phyloP scores from a whole-genome alignment of 2,113 vertebrate genomes.

The Varanus komodoensis region DNA sequence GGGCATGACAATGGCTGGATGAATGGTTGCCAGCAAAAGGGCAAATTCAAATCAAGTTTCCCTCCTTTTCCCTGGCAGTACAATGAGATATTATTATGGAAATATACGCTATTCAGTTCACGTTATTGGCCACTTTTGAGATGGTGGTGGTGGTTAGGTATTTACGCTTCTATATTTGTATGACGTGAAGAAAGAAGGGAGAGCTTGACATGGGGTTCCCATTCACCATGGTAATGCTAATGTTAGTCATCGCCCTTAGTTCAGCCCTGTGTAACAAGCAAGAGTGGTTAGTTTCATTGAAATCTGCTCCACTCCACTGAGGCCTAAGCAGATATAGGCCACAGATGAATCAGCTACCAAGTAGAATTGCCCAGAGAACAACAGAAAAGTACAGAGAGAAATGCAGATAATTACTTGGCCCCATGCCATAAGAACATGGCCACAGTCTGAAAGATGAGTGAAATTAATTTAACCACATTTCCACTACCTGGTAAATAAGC shows the following conservation, averaged over 20 bases:
- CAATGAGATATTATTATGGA: too few relatives aligned
- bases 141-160: too few relatives aligned
- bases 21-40: background rate
- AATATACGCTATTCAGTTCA: background rate
- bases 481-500: slow-evolving; percentile 40
- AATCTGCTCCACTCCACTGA: background rate
- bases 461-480: slow-evolving; percentile 15
- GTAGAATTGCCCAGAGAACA: background rate
- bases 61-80: too few relatives aligned
- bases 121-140: background rate
- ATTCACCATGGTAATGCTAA: background rate
- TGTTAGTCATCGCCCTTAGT: background rate
- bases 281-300: background rate
- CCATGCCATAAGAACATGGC: background rate
- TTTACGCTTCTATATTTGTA: background rate
- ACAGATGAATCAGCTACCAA: background rate
- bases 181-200: background rate
- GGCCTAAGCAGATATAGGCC: background rate
- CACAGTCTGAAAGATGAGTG: background rate
- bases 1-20: background rate
- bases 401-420: background rate
- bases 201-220: background rate
- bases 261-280: background rate
- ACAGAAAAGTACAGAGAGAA: background rate
- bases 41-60: too few relatives aligned